These are phyloP conservation scores for Pavo muticus DNA, from an alignment of 2,113 vertebrate genomes.

Conservation along the genomic window DNA sequence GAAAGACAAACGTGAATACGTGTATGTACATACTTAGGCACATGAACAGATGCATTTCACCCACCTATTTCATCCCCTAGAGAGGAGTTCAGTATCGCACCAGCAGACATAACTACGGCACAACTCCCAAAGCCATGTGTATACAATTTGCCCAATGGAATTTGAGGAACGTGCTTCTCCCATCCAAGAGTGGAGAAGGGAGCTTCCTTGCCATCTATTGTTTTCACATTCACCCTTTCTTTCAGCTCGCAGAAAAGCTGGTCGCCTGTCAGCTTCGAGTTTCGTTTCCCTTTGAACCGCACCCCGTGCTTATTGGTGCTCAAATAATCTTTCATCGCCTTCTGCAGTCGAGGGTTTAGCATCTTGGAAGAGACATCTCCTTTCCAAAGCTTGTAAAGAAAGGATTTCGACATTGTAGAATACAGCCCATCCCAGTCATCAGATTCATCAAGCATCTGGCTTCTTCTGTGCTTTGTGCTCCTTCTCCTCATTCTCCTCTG, in stretches of 20 bases:
- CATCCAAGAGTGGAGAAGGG: conserved; percentile 92
- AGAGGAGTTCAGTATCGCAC: conserved; percentile 93
- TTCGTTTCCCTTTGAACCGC: conserved; percentile 82
- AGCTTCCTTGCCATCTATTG: conserved; percentile 90
- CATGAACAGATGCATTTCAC: conserved; percentile 40
- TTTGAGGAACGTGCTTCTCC: conserved; percentile 85
- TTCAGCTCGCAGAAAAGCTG: conserved; percentile 91
- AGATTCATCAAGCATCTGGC: conserved; percentile 58
- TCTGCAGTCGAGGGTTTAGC: conserved; percentile 92
- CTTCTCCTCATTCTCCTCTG: conserved; percentile 59
- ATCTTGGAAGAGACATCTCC: conserved; percentile 88
- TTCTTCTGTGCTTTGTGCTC: conserved; percentile 21
- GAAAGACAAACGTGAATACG: not conserved
- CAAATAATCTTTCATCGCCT: conserved; percentile 91
- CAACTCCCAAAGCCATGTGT: conserved; percentile 83
- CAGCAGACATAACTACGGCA: conserved; percentile 96
- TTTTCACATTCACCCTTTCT: conserved; percentile 81
- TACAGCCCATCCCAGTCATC: conserved; percentile 84
- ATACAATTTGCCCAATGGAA: conserved; percentile 82
- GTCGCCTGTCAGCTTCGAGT: conserved; percentile 65
- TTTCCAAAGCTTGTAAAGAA: conserved; percentile 90
- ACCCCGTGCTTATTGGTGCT: conserved; percentile 92
- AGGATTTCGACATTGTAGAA: conserved; percentile 86
- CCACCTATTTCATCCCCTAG: conserved; percentile 94
- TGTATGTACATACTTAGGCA: not conserved